phyloP scores from a whole-genome alignment of 2,113 vertebrate species.

The Cromileptes altivelis region DNA sequence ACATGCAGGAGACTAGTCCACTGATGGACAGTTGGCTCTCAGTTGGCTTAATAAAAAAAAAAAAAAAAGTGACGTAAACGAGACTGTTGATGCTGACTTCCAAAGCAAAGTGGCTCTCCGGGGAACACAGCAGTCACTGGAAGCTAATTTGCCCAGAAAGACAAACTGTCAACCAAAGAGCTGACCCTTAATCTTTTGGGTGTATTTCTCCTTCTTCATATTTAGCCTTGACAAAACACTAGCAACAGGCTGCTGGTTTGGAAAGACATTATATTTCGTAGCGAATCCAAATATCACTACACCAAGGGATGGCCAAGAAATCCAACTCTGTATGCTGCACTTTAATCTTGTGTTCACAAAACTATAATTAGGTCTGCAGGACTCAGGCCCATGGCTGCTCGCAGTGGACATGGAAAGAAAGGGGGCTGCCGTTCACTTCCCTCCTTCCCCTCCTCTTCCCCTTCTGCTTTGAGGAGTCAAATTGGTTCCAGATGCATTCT shows the following conservation, averaged over 20 bases:
- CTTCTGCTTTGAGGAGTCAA: conserved; percentile 72
- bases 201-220: conserved; percentile 25
- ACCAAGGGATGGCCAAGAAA: conserved; percentile 27
- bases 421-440: conserved; percentile 61
- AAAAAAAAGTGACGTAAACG: no score
- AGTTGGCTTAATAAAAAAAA: no score
- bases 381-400: conserved; percentile 54
- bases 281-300: conserved; percentile 25
- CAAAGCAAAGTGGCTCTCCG: neutral
- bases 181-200: neutral
- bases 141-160: neutral
- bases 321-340: conserved; percentile 27
- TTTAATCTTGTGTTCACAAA: conserved; percentile 63
- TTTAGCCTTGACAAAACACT: conserved; percentile 37
- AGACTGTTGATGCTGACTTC: no score
- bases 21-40: no score
- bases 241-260: neutral
- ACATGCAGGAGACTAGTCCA: no score
- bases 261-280: conserved; percentile 28
- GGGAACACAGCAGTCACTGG: conserved; percentile 2
- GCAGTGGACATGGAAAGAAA: conserved; percentile 63
- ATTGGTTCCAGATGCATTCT: conserved; percentile 86
- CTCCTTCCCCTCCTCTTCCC: conserved; percentile 57
- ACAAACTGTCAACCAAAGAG: neutral
- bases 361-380: conserved; percentile 71